Evolutionary conservation across 1,140 invertebrate genomes (phyloP).

Genomic region (Plodia interpunctella): DNA sequence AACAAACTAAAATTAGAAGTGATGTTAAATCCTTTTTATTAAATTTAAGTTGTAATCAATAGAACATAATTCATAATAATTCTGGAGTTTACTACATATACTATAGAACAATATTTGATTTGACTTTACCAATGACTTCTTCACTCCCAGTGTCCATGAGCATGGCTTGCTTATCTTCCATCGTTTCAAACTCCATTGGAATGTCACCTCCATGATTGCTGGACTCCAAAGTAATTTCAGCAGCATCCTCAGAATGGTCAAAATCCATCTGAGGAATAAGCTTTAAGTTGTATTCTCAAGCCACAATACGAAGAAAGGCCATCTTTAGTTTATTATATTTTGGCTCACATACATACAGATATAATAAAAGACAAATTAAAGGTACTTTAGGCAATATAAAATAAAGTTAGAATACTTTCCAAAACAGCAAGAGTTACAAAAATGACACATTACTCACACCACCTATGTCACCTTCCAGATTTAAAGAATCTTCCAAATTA

Average conservation of each 20-base stretch:
- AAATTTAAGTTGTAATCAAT: no score
- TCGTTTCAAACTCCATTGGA: conserved; percentile 58
- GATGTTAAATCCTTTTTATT: no score
- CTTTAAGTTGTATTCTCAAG: conserved; percentile 5
- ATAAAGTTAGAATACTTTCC: neutral
- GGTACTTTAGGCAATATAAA: neutral
- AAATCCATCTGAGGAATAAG: conserved; percentile 51
- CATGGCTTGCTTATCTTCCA: conserved; percentile 45
- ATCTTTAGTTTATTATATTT: no score
- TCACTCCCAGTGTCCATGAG: conserved; percentile 60
- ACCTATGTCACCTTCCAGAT: conserved; percentile 56
- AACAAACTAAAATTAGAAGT: no score
- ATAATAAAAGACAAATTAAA: neutral
- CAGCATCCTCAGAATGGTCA: conserved; percentile 42
- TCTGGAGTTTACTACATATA: no score
- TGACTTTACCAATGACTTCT: conserved; percentile 56
- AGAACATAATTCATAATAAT: no score
- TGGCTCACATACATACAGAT: no score
- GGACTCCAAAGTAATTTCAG: conserved; percentile 42
- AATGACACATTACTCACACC: conserved; percentile 35
- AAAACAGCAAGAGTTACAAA: conserved; percentile 15
- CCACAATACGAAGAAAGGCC: neutral
- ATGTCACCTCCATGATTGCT: conserved; percentile 40
- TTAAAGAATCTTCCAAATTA: conserved; percentile 62
- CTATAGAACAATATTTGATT: neutral